Conservation (phyloP, 2,113 vertebrate species). For the Malaclemys terrapin region DNA sequence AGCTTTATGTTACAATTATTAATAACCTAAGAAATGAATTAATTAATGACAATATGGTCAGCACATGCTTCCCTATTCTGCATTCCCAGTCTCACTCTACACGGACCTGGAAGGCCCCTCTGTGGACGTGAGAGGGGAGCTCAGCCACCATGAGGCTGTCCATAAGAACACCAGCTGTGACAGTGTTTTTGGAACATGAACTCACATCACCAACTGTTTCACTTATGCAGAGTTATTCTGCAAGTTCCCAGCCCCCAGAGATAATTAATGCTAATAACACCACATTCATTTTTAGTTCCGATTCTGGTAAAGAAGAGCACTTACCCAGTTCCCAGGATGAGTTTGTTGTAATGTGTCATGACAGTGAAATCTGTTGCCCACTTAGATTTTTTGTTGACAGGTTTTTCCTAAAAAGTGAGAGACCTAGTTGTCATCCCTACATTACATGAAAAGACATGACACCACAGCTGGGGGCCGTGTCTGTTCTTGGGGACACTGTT, state of each 20-base stretch:
- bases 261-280: not conserved
- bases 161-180: not conserved
- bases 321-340: conserved; percentile 80
- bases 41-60: not conserved
- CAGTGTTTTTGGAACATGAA: not conserved
- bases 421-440: fast-evolving
- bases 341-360: conserved; percentile 79
- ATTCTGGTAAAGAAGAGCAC: not conserved
- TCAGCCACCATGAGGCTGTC: not conserved
- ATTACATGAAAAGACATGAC: fast-evolving
- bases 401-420: conserved; percentile 62
- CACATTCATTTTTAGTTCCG: not conserved
- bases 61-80: not conserved
- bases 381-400: conserved; percentile 69
- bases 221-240: not conserved
- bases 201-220: not conserved
- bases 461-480: not conserved
- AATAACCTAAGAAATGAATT: not conserved
- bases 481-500: not conserved
- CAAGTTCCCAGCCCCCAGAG: not conserved
- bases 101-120: not conserved
- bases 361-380: conserved; percentile 78
- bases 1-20: not conserved
- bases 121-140: too few relatives aligned
- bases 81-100: not conserved